A percentile compares a stretch with the other conserved stretches of the same genome.
Evolutionary conservation across 2,797 vertebrate genomes (phyloP).

Genomic region (Sarcoramphus papa): DNA sequence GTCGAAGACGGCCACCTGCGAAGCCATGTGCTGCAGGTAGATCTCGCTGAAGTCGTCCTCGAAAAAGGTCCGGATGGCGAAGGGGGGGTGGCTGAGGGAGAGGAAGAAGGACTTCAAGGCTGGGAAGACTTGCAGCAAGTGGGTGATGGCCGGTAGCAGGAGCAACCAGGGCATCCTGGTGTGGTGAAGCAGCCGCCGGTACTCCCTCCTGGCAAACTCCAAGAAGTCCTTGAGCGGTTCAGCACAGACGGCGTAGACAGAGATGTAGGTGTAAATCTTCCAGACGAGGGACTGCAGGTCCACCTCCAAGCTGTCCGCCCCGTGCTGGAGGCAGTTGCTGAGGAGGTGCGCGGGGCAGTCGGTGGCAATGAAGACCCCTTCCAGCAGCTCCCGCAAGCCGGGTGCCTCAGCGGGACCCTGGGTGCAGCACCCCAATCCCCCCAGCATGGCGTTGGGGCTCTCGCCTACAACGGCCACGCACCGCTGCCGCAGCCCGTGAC

Average conservation of each 20-base stretch:
- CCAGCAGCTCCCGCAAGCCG: not conserved
- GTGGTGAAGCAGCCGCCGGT: not conserved
- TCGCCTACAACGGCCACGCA: not conserved
- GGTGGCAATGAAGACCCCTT: not conserved
- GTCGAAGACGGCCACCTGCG: not conserved
- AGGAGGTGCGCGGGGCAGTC: not conserved
- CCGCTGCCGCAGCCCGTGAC: not conserved
- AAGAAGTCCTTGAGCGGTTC: not conserved
- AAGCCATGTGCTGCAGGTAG: not conserved
- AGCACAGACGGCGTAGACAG: not conserved
- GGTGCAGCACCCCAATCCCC: not conserved
- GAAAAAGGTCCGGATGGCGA: not conserved
- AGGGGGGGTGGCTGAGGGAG: not conserved
- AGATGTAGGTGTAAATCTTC: not conserved
- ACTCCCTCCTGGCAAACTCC: not conserved
- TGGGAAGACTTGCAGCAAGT: not conserved
- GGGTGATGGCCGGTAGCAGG: not conserved
- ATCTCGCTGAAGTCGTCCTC: not conserved
- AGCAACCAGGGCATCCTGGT: not conserved
- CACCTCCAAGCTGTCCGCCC: not conserved
- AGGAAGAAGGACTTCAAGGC: not conserved
- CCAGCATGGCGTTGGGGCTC: not conserved
- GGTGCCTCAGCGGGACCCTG: not conserved
- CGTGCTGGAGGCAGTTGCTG: not conserved
- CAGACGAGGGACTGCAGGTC: not conserved